Conservation (phyloP, 2,113 vertebrate species). For the Otocyon megalotis region DNA sequence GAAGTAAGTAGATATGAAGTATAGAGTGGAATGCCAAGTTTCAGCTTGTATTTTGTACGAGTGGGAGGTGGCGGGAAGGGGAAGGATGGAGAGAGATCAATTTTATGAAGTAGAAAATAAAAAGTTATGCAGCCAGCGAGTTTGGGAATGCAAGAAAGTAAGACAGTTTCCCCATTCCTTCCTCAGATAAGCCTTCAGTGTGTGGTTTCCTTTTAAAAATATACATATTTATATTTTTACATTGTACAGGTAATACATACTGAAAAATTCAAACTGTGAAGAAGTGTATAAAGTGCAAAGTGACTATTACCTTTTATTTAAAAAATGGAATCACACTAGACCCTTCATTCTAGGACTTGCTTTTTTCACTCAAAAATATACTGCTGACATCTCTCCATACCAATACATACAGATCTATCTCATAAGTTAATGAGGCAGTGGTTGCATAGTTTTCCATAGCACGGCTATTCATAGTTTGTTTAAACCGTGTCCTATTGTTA, state of each 20-base stretch:
- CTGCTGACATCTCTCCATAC: background rate
- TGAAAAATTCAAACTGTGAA: constrained; percentile 14
- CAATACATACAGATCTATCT: background rate
- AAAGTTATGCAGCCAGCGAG: background rate
- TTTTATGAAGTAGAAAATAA: background rate
- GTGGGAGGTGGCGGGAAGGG: background rate
- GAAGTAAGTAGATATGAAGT: background rate
- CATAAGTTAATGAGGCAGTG: background rate
- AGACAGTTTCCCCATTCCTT: background rate
- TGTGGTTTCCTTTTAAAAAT: constrained; percentile 42
- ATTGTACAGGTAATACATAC: constrained; percentile 26
- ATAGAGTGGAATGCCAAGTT: background rate
- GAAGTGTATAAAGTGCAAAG: constrained; percentile 38
- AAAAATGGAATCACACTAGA: constrained; percentile 19
- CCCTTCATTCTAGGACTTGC: constrained; percentile 4
- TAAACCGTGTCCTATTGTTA: constrained; percentile 14
- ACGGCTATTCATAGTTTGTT: background rate
- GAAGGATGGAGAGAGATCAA: background rate
- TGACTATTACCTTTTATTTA: background rate
- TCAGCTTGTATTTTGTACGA: background rate
- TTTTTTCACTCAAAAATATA: constrained; percentile 42
- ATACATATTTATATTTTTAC: background rate
- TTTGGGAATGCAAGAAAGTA: constrained; percentile 20
- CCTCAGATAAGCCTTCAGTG: constrained; percentile 15
- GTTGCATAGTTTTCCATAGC: background rate